Percentiles rank a stretch among this genome's conserved stretches.
phyloP scores from a whole-genome alignment of 2,797 vertebrate genomes.

The Chelonia mydas region DNA sequence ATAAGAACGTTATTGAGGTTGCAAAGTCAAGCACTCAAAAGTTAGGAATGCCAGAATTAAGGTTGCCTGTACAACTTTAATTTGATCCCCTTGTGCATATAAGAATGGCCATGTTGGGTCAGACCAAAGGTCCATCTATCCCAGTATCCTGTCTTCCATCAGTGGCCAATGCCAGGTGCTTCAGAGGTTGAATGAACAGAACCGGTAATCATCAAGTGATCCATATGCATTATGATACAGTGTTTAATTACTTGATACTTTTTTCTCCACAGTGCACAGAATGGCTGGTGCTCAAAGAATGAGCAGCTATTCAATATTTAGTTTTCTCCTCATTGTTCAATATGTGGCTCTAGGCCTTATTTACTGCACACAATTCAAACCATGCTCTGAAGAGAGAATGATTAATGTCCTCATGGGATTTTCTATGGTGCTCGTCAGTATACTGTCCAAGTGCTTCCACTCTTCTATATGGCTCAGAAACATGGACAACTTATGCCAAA shows the following conservation, averaged over 20 bases:
- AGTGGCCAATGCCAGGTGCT: no score
- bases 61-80: background rate
- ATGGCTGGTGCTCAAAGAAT: background rate
- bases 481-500: background rate
- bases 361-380: background rate
- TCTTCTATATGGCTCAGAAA: background rate
- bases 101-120: no score
- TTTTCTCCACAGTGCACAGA: background rate
- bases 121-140: no score
- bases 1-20: background rate
- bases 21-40: background rate
- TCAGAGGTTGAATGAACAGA: no score
- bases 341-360: background rate
- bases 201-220: no score
- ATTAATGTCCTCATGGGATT: background rate
- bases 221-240: background rate
- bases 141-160: no score
- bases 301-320: background rate
- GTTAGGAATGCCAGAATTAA: background rate
- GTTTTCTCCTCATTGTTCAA: background rate
- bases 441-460: background rate
- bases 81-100: background rate
- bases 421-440: background rate
- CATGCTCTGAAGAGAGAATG: background rate
- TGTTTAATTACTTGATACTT: background rate